Evolutionary conservation across 2,797 vertebrate species (phyloP).

Genomic region (Pachyuromys duprasi): DNA sequence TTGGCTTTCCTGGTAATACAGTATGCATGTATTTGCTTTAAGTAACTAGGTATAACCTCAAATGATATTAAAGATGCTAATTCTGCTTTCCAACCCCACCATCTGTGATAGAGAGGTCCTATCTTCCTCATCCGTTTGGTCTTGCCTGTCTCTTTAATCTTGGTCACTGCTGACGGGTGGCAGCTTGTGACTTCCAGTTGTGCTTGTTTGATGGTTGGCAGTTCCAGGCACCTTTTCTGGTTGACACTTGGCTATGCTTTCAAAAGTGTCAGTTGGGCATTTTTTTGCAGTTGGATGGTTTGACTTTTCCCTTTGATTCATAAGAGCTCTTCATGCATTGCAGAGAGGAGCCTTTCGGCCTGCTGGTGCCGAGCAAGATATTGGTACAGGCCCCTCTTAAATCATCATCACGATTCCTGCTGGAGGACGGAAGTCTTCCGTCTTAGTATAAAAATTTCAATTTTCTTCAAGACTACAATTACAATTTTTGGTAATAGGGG

Average conservation of each 20-base stretch:
- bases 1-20: conserved; percentile 3
- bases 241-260: not conserved
- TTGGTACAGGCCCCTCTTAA: not conserved
- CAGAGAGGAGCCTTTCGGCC: not conserved
- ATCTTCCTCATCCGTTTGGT: not conserved
- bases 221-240: not conserved
- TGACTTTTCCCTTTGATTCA: conserved; percentile 7
- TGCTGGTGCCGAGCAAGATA: not conserved
- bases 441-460: not conserved
- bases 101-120: not conserved
- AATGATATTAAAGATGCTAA: not conserved
- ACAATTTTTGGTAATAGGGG: not conserved
- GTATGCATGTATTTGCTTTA: not conserved
- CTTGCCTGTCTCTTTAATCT: not conserved
- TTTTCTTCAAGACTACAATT: conserved; percentile 16
- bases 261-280: not conserved
- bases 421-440: not conserved
- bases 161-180: not conserved
- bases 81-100: not conserved
- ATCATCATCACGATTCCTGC: not conserved
- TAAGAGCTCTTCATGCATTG: conserved; percentile 15
- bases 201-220: not conserved
- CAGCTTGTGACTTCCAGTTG: not conserved
- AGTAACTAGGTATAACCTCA: not conserved
- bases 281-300: conserved; percentile 1